Conservation (phyloP, 2,797 vertebrate species). For the Toxotes lorentzi region DNA sequence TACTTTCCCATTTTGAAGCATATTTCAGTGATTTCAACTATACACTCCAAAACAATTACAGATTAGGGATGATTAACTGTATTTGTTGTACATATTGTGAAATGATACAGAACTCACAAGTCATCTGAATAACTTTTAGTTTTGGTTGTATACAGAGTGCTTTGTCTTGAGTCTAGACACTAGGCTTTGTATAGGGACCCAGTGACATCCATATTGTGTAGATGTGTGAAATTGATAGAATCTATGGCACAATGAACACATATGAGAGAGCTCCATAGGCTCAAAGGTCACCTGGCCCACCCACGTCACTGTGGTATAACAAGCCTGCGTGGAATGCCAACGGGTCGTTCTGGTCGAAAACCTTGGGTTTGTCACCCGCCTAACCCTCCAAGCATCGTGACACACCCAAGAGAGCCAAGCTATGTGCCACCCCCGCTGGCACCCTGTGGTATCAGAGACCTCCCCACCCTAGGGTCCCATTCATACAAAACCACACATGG, state of each 20-base stretch:
- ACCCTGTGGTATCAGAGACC: constrained; percentile 72
- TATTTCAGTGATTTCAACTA: constrained; percentile 20
- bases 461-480: constrained; percentile 72
- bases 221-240: constrained; percentile 76
- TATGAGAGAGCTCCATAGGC: constrained; percentile 60
- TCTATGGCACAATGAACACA: constrained; percentile 72
- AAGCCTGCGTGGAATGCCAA: constrained; percentile 70
- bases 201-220: constrained; percentile 54
- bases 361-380: constrained; percentile 73
- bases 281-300: constrained; percentile 82
- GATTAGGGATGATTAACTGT: background rate
- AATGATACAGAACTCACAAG: constrained; percentile 4
- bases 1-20: constrained; percentile 13
- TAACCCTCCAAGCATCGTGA: constrained; percentile 66
- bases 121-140: constrained; percentile 20
- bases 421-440: constrained; percentile 76
- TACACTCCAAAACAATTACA: constrained; percentile 3
- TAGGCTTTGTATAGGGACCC: constrained; percentile 31
- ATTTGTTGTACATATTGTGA: background rate
- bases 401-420: constrained; percentile 73
- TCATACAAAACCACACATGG: constrained; percentile 81
- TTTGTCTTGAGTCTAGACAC: constrained; percentile 19
- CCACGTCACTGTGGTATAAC: constrained; percentile 79
- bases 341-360: constrained; percentile 70
- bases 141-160: constrained; percentile 7